Base-by-base conservation (phyloP, 2,888 invertebrate species). In the Drosophila seclusa region DNA sequence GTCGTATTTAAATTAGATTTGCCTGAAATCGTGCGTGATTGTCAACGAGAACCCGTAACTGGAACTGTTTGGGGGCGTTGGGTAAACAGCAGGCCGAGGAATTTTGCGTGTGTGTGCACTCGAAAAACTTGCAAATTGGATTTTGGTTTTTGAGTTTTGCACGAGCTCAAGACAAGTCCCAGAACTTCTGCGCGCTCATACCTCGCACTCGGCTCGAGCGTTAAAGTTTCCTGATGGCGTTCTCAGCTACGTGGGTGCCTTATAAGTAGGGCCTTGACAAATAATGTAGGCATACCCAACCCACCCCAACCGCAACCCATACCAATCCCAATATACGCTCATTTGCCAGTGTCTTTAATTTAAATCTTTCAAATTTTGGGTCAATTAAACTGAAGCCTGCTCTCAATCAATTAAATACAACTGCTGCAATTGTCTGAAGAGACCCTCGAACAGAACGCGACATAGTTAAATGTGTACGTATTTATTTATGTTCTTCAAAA, bases 21-120 rank as follows among this genome's bases (percentile, higher is more conserved):
- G 68, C 89, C 83, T 86, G 90, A 88, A 87, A 90, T 87, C 87
- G 87, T 87, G 90, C 87, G 90, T 90, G 90, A 90, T 86, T 90
- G 90, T 90, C 86, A 90, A 81, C 83, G 45, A 27, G 45, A 45
- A 16, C 45, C 45, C 45, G 55, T 68, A 52, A 66, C 63, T 66
- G 32, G 50, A 40, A 57, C 29, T 27, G 57, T 10, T 34, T 34
- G n/a, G 53, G 27, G 11, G 27, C 40, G 21, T 31, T 76, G 66
- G 52, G 79, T 78, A 68, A 72, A 64, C 66, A 73, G 54, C 70
- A 71, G 55, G 62, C 83, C 77, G 40, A 66, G 61, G 69, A 72
- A 68, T 76, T 72, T 76, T 79, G 73, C 76, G 85, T 79, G 89
- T 79, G 89, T 79, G 76, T 71, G 73, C 80, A 81, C 86, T 88